Evolutionary conservation across 2,797 vertebrate genomes (phyloP), one percentile per base, ranked within the genome.

Genomic region (Poecile montanus): DNA sequence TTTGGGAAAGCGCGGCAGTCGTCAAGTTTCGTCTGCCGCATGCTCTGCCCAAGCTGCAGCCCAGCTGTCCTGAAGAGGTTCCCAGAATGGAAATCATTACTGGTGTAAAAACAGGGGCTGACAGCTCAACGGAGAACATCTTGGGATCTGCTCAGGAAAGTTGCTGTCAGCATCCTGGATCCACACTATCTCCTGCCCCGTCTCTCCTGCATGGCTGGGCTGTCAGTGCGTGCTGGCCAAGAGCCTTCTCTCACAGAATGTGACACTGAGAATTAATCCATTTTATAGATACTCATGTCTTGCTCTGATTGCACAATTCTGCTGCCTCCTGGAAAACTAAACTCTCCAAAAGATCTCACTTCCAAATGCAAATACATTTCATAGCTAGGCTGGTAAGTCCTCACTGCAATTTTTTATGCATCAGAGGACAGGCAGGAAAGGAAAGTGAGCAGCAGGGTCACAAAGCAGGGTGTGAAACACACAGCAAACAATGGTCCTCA

Each of bases 101-200:
- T 63, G 53, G 29, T 76, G 42, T 86, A 45, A 84, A 84, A 85
- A 32, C 45, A 78, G 65, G 62, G 72, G 26, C 17, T 88, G 89
- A 85, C 78, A 92, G 85, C 61, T 36, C 72, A 63, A 45, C 32
- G 70, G 53, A 58, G 85, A 86, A 84, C 68, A 71, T 84, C 50
- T 93, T 79, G 85, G 74, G 88, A 84, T 93, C 61, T 67, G 85
- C 85, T 94, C 70, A 84, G 91, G 93, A 88, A 93, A 95, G 85
- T 94, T 92, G 36, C 51, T 56, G 85, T 91, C 89, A 95, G 72
- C 75, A 44, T 87, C 47, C 72, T 85, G 89, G 72, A 91, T 54
- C 81, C 63, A n/a, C 57, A 26, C 53, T 92, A 56, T 84, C 77
- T 89, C 78, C 77, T 38, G 50, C 56, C 58, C 27, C 38, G 65